These are phyloP conservation scores for Chloropsis hardwickii DNA, from an alignment of 2,113 vertebrate genomes.

Conservation along the genomic window DNA sequence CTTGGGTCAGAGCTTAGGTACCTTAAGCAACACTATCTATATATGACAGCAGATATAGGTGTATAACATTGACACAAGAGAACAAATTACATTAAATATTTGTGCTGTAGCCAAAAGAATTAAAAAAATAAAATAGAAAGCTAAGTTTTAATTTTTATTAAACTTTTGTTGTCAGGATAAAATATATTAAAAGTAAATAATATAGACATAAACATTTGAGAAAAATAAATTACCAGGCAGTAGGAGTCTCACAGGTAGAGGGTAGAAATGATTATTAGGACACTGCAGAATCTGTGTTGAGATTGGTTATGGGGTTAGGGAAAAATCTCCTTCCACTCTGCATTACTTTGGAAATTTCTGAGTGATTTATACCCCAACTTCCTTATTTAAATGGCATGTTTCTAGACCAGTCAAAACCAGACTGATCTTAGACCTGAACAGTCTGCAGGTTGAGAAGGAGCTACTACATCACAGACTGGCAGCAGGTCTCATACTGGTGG, in stretches of 20 bases:
- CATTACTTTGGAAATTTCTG: not conserved
- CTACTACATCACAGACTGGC: rapidly evolving
- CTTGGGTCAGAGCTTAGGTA: not conserved
- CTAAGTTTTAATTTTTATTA: not conserved
- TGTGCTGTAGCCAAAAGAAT: not conserved
- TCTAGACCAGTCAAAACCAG: not conserved
- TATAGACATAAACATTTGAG: not conserved
- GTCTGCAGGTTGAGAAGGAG: not conserved
- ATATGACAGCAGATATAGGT: not conserved
- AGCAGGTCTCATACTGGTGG: not conserved
- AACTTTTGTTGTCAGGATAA: not conserved
- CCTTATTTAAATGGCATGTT: not conserved
- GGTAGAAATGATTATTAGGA: not conserved
- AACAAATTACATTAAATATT: not conserved
- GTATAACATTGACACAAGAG: not conserved
- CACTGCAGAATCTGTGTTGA: not conserved
- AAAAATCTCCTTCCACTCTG: not conserved
- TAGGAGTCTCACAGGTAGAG: not conserved
- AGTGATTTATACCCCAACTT: not conserved
- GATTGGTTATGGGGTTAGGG: not conserved
- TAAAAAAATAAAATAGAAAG: not conserved
- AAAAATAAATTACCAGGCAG: not conserved
- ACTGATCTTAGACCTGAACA: not conserved
- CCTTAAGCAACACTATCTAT: not conserved
- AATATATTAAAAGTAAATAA: not conserved